Evolutionary conservation across 1,140 invertebrate genomes (phyloP).

Genomic region (Calosoma granatense): DNA sequence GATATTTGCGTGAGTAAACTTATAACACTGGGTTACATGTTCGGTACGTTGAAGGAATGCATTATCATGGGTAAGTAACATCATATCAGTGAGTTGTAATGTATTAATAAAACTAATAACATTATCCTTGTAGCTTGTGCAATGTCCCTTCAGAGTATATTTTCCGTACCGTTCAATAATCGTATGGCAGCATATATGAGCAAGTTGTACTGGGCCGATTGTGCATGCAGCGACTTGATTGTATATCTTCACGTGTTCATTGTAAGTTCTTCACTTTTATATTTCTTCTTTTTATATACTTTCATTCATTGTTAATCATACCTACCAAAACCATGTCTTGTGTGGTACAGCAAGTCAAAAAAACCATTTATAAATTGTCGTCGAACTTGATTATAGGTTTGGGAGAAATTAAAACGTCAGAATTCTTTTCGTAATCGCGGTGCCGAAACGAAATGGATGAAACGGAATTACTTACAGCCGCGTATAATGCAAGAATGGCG

Average conservation of each 20-base stretch:
- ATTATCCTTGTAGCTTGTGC: slow-evolving; percentile 52
- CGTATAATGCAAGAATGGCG: slow-evolving; percentile 61
- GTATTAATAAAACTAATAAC: too few relatives aligned
- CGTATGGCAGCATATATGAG: slow-evolving; percentile 63
- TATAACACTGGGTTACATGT: slow-evolving; percentile 79
- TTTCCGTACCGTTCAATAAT: slow-evolving; percentile 60
- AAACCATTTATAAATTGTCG: too few relatives aligned
- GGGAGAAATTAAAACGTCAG: slow-evolving; percentile 24
- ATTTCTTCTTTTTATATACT: slow-evolving; percentile 6
- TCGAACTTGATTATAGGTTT: too few relatives aligned
- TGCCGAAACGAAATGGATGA: slow-evolving; percentile 59
- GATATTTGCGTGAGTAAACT: slow-evolving; percentile 75
- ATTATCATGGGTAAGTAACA: slow-evolving; percentile 70
- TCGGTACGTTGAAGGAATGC: slow-evolving; percentile 71
- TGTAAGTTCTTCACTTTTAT: slow-evolving; percentile 34
- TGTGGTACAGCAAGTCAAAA: too few relatives aligned
- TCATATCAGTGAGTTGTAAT: too few relatives aligned
- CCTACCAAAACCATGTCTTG: too few relatives aligned
- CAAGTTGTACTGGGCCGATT: slow-evolving; percentile 70
- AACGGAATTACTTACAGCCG: slow-evolving; percentile 59
- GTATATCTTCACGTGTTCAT: slow-evolving; percentile 72
- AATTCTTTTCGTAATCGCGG: slow-evolving; percentile 21
- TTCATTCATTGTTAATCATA: too few relatives aligned
- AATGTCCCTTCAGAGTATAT: slow-evolving; percentile 71
- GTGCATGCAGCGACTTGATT: slow-evolving; percentile 75